Base-by-base conservation (phyloP, 2,797 vertebrate species). In the Columba guinea region DNA sequence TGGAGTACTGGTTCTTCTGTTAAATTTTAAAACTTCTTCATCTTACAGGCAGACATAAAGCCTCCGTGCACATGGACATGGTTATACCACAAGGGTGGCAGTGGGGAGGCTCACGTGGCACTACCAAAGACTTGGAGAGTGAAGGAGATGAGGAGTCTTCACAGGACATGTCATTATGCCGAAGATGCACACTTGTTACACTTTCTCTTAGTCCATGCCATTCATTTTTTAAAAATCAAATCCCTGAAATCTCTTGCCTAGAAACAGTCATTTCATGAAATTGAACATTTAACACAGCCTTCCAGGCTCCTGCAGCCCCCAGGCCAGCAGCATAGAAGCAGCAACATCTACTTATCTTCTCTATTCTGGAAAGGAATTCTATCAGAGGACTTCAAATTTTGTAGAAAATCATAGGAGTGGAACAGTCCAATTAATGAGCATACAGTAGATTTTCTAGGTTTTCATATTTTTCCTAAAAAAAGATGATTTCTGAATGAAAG, bases 61-160 rank as follows among this genome's bases (percentile, higher is more conserved):
- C 4, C 18, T 56, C 11, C 4, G 0, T n/a, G 23, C 7, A 46
- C 32, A 30, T 30, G 60, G 35, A 19, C 3, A 2, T 60, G 30
- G 5, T 56, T 76, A 22, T 37, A 55, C 10, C n/a, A 73, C 30
- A 84, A n/a, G 20, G 32, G 10, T 15, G 84, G 39, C 67, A 67
- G 24, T 3, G 4, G 7, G 7, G 7, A 90, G 15, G 24, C 23
- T 19, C 49, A 48, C 30, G 20, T 6, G 15, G 21, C 9, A 2
- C 30, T 84, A 27, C 39, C 4, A 18, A 24, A 41, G 74, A 64
- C 24, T 10, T 41, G 53, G 75, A 70, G 10, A 34, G 30, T 14
- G 12, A 83, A 62, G 51, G 46, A 48, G 27, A 73, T 21, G 27
- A 71, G 41, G 16, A 41, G 6, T 16, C 18, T 63, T 15, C 30